Evolutionary conservation across 2,797 vertebrate genomes (phyloP).

Genomic region (Todus mexicanus): DNA sequence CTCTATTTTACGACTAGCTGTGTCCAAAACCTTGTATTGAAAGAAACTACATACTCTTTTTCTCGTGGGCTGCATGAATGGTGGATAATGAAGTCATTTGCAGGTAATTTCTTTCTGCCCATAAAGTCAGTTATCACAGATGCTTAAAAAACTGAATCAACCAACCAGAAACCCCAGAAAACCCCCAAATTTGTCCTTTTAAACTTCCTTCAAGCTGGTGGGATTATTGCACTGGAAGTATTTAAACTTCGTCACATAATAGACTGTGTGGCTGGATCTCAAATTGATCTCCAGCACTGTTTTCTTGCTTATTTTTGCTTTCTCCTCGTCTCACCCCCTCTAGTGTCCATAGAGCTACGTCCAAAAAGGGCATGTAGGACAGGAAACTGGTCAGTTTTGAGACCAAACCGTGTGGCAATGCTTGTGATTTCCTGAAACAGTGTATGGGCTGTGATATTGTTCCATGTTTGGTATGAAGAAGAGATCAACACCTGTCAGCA

Average conservation of each 20-base stretch:
- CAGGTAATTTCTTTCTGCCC: conserved; percentile 29
- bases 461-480: neutral
- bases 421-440: neutral
- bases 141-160: neutral
- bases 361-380: neutral
- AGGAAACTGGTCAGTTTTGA: neutral
- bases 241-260: neutral
- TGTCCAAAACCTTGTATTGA: conserved; percentile 55
- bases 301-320: neutral
- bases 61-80: conserved; percentile 17
- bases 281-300: neutral
- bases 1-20: conserved; percentile 51
- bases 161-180: neutral
- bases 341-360: neutral
- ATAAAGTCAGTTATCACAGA: neutral
- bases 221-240: neutral
- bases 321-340: neutral
- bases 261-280: neutral
- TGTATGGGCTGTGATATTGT: rapidly evolving
- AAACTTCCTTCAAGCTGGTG: neutral
- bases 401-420: neutral
- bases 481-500: neutral
- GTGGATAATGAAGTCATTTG: conserved; percentile 14
- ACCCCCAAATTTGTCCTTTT: neutral
- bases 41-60: conserved; percentile 20